Evolutionary conservation across 2,888 invertebrate species (phyloP), one percentile per base, ranked within the genome.

Genomic region (Synergus umbraculus): DNA sequence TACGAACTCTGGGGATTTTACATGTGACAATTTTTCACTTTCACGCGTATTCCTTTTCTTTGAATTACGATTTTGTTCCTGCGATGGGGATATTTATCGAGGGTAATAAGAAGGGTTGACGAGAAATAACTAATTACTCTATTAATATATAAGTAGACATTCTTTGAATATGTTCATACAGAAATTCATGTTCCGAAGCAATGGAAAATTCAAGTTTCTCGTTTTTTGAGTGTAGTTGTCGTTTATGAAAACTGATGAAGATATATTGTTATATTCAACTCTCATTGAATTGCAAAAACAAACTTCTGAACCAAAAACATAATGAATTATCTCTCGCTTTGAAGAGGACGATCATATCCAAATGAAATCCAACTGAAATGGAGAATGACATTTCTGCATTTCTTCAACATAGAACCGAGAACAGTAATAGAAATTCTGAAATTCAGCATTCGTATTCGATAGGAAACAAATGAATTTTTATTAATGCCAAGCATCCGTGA

Each of bases 401-500:
- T 67, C 66, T 44, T 44, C 12, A 4, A 44, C 44, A n/a, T 9
- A 9, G n/a, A 37, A 29, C 22, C 37, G 65, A n/a, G 67, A 10
- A 67, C 63, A 82, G 79, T 81, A 80, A 80, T 80, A 80, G 80
- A 83, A 81, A 78, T 81, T 78, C 77, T 81, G 69, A 79, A 82
- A 84, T 81, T 82, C 80, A 81, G 80, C 81, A 77, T 82, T 80
- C 82, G 22, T 2, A 77, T 84, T 81, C 81, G 76, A 79, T 80
- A 77, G 84, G 83, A 87, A 87, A 87, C 88, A 87, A 90, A 90
- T 91, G 89, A 90, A 91, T 89, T 91, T 91, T 90, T 90, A 91
- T 90, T 89, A 87, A 87, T 87, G 83, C 84, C 84, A 83, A 84
- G 86, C 86, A 86, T 87, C 83, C 85, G 84, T 84, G 88, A 87